A percentile compares a stretch with the other conserved stretches of the same genome.
phyloP scores from a whole-genome alignment of 2,888 invertebrate genomes.

The Plutella xylostella region DNA sequence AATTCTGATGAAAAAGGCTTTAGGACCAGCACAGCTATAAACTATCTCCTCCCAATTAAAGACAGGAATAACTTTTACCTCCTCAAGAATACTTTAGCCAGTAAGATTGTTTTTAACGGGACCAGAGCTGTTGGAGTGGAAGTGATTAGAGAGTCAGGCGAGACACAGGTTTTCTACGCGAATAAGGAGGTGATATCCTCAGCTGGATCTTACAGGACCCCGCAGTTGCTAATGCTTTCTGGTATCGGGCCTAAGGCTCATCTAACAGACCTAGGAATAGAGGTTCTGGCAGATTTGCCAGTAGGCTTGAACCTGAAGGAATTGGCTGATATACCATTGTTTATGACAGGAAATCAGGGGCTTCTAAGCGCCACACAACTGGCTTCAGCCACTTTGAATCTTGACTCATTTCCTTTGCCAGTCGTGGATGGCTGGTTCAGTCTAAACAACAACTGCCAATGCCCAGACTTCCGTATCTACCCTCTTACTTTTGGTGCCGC shows the following conservation, averaged over 20 bases:
- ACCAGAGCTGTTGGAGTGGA: conserved; percentile 75
- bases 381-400: not conserved
- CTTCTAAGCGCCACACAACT: conserved; percentile 17
- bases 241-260: conserved; percentile 78
- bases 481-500: conserved; percentile 2
- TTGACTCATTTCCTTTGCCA: conserved; percentile 5
- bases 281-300: conserved; percentile 75
- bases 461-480: not conserved
- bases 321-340: conserved; percentile 41
- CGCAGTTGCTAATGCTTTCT: conserved; percentile 87
- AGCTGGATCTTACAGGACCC: conserved; percentile 85
- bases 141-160: conserved; percentile 70
- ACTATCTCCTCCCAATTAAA: conserved; percentile 23
- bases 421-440: conserved; percentile 4
- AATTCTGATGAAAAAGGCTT: not conserved
- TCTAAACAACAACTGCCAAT: not conserved
- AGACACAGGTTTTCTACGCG: conserved; percentile 73
- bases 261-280: conserved; percentile 71
- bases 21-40: conserved; percentile 22
- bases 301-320: conserved; percentile 86
- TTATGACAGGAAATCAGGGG: conserved; percentile 20
- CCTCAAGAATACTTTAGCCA: conserved; percentile 78
- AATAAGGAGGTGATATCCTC: conserved; percentile 83
- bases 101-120: conserved; percentile 71
- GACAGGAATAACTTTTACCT: conserved; percentile 77